Conservation (phyloP, 2,113 vertebrate species). For the Pongo pygmaeus region DNA sequence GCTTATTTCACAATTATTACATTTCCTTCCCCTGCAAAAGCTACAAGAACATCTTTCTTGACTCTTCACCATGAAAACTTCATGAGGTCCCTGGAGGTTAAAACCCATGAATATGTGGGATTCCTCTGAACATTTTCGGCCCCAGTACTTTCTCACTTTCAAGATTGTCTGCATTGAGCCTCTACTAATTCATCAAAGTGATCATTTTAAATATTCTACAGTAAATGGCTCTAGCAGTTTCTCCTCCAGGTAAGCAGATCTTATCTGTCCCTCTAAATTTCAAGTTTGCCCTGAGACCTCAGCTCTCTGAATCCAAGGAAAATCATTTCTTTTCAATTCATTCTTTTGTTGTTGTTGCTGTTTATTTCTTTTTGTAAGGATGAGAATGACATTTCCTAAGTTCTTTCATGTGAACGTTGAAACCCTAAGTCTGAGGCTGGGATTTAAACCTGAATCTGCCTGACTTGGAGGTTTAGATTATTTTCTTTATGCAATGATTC, state of each 20-base stretch:
- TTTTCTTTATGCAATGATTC: background rate
- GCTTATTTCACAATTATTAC: background rate
- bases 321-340: background rate
- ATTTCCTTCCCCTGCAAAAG: background rate
- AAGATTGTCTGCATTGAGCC: background rate
- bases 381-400: background rate
- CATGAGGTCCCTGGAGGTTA: background rate
- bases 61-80: background rate
- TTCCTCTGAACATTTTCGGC: background rate
- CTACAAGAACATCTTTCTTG: background rate
- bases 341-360: background rate
- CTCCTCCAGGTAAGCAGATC: background rate
- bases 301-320: background rate
- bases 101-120: background rate
- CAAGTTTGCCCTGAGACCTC: background rate
- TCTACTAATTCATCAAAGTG: background rate
- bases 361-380: background rate
- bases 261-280: background rate
- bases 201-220: background rate
- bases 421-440: background rate
- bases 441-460: background rate
- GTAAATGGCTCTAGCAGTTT: background rate
- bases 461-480: background rate
- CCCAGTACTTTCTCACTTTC: background rate
- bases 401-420: background rate